Evolutionary conservation across 92 coral and sea anemone genomes (phyloP), one percentile per base, ranked within the genome.

Genomic region (Zoanthus sansibaricus): DNA sequence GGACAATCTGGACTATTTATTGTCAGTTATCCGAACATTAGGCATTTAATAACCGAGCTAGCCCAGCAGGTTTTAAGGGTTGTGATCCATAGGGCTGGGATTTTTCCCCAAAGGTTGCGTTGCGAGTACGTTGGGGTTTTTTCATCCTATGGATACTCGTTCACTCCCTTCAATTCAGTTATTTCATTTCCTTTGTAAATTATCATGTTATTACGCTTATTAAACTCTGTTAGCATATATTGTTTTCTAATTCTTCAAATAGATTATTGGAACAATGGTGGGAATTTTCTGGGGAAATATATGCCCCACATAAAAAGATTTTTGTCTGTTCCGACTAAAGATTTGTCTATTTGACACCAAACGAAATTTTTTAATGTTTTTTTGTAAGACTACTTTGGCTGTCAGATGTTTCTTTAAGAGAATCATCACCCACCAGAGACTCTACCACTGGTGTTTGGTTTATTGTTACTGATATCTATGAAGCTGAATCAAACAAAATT

Each of bases 401-500:
- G 74, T 69, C 74, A 69, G 74, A 17, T 69, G 46, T 69, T 25
- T 69, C 37, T 69, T 69, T 1, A 69, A 69, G 74, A 69, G 71
- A 66, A 69, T 31, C 74, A 25, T 69, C 74, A 69, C 74, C 74
- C 74, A 30, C 74, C 74, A 69, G 74, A 69, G 74, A 69, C 74
- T 69, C 42, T 69, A 69, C 74, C 74, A 69, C 74, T 69, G 74
- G 74, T 25, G 74, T 21, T 69, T 37, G 74, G 74, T 69, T 31
- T 69, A 69, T 17, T 66, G 18, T 21, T 25, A 25, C 25, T 25
- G 25, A 25, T 17, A 66, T 83, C 87, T 78, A 83, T 48, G 87
- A 79, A 64, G 37, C n/a, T 83, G 70, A 83, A 64, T 10, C 75
- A 66, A 8, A 69, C 70, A 56, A 83, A 83, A 64, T 51, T 76